phyloP scores from a whole-genome alignment of 2,888 invertebrate genomes.

The Panopea generosa region DNA sequence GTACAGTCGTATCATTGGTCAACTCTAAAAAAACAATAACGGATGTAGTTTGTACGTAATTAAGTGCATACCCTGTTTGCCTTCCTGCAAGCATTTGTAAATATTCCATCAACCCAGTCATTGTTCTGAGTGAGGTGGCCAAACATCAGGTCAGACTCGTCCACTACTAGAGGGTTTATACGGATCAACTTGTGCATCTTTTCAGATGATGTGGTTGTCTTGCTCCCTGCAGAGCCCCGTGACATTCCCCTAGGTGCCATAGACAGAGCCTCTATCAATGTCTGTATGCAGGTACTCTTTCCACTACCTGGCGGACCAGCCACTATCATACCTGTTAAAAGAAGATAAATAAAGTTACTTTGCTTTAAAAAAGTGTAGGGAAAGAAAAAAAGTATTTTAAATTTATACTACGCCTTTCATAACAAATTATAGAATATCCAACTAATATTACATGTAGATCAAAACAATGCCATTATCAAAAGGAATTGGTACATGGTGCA shows the following conservation, averaged over 20 bases:
- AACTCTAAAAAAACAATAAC: too few relatives aligned
- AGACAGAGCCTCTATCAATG: conserved; percentile 82
- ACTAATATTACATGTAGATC: too few relatives aligned
- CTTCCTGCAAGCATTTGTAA: conserved; percentile 84
- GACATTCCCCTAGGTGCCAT: conserved; percentile 73
- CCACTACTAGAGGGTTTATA: conserved; percentile 84
- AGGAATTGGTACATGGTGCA: too few relatives aligned
- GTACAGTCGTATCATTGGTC: too few relatives aligned
- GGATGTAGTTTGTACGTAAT: too few relatives aligned
- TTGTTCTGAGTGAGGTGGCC: conserved; percentile 81
- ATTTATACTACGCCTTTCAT: too few relatives aligned
- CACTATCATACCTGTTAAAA: conserved; percentile 81
- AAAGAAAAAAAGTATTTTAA: too few relatives aligned
- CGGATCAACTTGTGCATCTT: conserved; percentile 82
- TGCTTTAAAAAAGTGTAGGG: too few relatives aligned
- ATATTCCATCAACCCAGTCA: conserved; percentile 85
- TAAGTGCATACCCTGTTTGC: conserved; percentile 84
- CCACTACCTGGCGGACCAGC: conserved; percentile 84
- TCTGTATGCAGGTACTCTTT: conserved; percentile 83
- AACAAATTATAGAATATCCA: too few relatives aligned
- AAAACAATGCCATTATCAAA: too few relatives aligned
- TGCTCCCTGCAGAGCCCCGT: conserved; percentile 72
- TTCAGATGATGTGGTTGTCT: conserved; percentile 69
- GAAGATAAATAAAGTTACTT: neutral
- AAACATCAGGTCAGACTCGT: conserved; percentile 83